Conservation (phyloP, 2,888 invertebrate genomes). For the Bimastos eiseni region DNA sequence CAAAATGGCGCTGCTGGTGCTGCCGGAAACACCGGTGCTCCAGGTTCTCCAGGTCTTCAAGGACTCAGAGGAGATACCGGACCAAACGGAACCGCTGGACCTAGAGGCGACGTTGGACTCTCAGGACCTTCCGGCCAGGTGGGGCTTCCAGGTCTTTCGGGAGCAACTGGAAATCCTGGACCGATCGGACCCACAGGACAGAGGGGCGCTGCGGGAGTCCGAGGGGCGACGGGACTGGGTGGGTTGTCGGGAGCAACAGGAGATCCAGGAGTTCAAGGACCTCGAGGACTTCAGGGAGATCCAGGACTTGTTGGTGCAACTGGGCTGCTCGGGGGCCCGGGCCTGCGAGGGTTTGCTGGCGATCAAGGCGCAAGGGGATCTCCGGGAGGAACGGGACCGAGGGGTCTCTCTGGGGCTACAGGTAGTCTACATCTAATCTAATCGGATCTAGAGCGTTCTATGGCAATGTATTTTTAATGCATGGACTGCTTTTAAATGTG, state of each 20-base stretch:
- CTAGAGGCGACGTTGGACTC: background rate
- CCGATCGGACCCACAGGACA: constrained; percentile 28
- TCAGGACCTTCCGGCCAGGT: constrained; percentile 24
- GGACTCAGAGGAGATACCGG: constrained; percentile 35
- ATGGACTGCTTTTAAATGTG: too few species aligned
- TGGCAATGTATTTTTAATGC: background rate
- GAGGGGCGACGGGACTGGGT: constrained; percentile 34
- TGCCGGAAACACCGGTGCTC: constrained; percentile 29
- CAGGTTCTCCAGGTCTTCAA: constrained; percentile 30
- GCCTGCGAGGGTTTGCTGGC: constrained; percentile 30
- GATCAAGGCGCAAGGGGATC: constrained; percentile 31
- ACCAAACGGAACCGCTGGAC: constrained; percentile 32
- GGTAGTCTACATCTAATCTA: constrained; percentile 67
- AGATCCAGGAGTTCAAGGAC: constrained; percentile 29
- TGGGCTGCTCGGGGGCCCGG: constrained; percentile 39
- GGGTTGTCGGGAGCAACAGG: constrained; percentile 38
- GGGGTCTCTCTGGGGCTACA: constrained; percentile 37
- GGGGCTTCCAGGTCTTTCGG: constrained; percentile 31
- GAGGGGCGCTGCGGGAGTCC: constrained; percentile 32
- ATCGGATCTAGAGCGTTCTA: background rate
- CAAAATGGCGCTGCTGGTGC: constrained; percentile 31
- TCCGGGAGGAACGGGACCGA: constrained; percentile 26
- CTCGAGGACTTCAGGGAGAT: constrained; percentile 28
- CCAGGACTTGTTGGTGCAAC: constrained; percentile 38
- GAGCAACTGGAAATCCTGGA: constrained; percentile 34